Conservation (phyloP, 1,140 invertebrate genomes). For the Schmidtea mediterranea region DNA sequence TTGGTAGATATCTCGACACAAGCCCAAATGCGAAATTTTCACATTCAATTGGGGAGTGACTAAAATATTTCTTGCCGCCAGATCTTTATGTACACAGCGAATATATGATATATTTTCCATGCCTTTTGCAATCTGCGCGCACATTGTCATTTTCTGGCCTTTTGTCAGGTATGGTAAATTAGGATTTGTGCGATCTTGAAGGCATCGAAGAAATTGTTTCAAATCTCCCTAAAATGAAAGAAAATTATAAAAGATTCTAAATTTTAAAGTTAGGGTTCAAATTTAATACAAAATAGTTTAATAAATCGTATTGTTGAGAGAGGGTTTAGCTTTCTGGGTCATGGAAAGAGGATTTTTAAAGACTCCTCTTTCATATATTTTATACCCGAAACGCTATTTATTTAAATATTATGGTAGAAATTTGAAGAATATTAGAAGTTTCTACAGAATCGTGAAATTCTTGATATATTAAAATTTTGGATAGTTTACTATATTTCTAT, state of each 20-base stretch:
- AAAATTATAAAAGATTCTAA: slow-evolving; percentile 3
- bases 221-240: slow-evolving; percentile 44
- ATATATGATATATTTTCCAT: slow-evolving; percentile 49
- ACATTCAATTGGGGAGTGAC: slow-evolving; percentile 50
- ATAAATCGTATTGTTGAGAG: no score
- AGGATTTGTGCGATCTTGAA: slow-evolving; percentile 10
- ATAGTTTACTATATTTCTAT: no score
- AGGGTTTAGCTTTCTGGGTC: no score
- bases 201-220: slow-evolving; percentile 52
- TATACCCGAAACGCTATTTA: no score
- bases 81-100: slow-evolving; percentile 51
- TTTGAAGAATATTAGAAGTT: no score
- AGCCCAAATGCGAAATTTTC: slow-evolving; percentile 50
- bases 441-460: no score
- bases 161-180: slow-evolving; percentile 33
- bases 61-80: slow-evolving; percentile 70
- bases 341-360: no score
- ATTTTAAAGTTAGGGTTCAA: neutral
- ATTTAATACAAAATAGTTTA: no score
- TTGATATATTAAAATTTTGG: no score
- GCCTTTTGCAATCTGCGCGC: slow-evolving; percentile 46
- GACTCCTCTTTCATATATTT: no score
- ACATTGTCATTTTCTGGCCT: slow-evolving; percentile 38
- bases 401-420: no score
- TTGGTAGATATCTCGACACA: slow-evolving; percentile 53